Evolutionary conservation across 2,888 invertebrate species (phyloP).

Genomic region (Xestoiulus laeticollis): DNA sequence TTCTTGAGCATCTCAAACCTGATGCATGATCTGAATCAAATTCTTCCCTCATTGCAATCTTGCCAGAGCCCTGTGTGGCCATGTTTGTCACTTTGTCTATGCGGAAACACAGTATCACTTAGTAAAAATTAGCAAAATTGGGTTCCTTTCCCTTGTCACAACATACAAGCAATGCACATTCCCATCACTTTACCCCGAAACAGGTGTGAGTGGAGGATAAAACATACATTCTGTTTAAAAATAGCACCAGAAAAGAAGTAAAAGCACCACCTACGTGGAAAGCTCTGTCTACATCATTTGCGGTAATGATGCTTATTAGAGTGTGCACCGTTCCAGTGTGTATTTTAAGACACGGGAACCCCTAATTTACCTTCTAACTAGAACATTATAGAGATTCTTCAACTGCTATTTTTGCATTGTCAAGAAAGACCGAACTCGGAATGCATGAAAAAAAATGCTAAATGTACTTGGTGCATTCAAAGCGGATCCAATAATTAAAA

Average conservation of each 20-base stretch:
- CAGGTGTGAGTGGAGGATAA: neutral
- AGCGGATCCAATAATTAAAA: neutral
- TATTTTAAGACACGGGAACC: neutral
- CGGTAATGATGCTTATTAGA: conserved; percentile 5
- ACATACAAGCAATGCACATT: neutral
- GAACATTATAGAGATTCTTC: neutral
- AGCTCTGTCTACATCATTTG: neutral
- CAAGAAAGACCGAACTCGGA: neutral
- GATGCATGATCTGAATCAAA: too few species aligned
- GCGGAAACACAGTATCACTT: neutral
- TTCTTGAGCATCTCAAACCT: too few species aligned
- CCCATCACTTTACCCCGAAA: neutral
- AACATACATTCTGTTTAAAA: neutral
- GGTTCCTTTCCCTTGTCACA: neutral
- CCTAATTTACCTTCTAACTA: conserved; percentile 26
- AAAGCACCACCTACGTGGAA: neutral
- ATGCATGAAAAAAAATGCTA: neutral
- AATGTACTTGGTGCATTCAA: neutral
- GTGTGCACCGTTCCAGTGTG: neutral
- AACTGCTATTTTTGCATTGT: neutral
- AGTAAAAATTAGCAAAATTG: neutral
- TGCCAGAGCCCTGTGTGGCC: neutral
- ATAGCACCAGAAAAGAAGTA: neutral
- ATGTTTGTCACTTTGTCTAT: neutral
- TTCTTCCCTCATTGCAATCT: too few species aligned